Evolutionary conservation across 2,888 invertebrate species (phyloP).

Genomic region (Arrhopalites spinosus): DNA sequence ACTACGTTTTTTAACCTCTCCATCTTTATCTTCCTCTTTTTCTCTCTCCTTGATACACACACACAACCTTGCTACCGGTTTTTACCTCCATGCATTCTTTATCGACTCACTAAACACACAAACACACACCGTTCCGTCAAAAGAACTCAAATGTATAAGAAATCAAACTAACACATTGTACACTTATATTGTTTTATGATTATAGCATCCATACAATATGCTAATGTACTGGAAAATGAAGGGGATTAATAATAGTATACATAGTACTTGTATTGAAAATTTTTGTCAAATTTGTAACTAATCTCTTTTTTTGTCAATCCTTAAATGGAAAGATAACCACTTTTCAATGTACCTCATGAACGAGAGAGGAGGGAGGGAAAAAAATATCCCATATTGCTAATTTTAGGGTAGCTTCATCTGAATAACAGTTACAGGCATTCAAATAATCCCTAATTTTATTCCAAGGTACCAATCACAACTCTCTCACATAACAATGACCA

Average conservation of each 20-base stretch:
- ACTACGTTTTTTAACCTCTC: neutral
- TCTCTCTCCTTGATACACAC: neutral
- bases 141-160: slow-evolving; percentile 1
- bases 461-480: neutral
- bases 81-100: slow-evolving; percentile 27
- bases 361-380: neutral
- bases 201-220: neutral
- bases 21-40: neutral
- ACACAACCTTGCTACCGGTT: slow-evolving; percentile 39
- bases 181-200: neutral
- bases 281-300: slow-evolving; percentile 10
- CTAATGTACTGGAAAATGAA: neutral
- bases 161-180: neutral
- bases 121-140: slow-evolving; percentile 1
- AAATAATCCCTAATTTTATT: slow-evolving; percentile 7
- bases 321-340: neutral
- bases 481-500: too few relatives aligned
- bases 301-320: neutral
- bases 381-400: slow-evolving; percentile 7
- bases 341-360: neutral
- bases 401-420: slow-evolving; percentile 1
- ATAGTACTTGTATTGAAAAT: neutral
- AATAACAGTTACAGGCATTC: neutral
- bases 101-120: slow-evolving; percentile 19
- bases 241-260: neutral